Percentiles rank a stretch among this genome's conserved stretches.
Conservation (phyloP, 35 echinoderm and acorn worm species). For the Apostichopus parvimensis region DNA sequence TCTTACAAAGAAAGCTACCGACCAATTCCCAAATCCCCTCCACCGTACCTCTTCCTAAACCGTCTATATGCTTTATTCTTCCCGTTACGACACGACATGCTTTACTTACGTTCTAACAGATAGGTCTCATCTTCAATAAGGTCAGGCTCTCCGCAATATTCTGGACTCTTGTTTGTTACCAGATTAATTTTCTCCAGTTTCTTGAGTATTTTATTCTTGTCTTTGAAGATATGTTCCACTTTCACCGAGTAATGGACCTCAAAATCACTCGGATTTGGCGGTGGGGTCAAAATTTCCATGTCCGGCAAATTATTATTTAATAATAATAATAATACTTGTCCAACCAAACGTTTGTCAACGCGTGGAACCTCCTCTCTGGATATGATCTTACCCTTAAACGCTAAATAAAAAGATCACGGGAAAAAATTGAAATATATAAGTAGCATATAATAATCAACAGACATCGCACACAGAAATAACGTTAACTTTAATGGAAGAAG, state of each 20-base stretch:
- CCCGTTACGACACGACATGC: neutral
- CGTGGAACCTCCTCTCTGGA: neutral
- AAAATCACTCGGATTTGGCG: neutral
- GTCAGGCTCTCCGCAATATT: neutral
- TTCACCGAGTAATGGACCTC: neutral
- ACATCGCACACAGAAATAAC: no score
- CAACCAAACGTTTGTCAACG: neutral
- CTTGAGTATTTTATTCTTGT: neutral
- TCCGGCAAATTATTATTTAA: neutral
- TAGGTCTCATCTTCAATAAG: neutral
- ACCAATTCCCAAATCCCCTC: neutral
- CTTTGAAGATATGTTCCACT: slow-evolving; percentile 19
- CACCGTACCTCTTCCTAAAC: neutral
- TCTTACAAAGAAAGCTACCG: neutral
- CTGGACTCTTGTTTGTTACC: neutral
- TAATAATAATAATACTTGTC: no score
- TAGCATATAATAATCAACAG: no score
- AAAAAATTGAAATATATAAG: slow-evolving; percentile 31
- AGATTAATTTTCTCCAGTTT: neutral
- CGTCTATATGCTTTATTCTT: neutral
- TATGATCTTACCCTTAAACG: neutral
- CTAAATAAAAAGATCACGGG: neutral
- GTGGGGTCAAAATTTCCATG: slow-evolving; percentile 3
- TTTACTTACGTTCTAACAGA: slow-evolving; percentile 5
- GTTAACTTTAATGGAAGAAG: no score